Evolutionary conservation across 2,113 vertebrate genomes (phyloP).

Genomic region (Numenius arquata): DNA sequence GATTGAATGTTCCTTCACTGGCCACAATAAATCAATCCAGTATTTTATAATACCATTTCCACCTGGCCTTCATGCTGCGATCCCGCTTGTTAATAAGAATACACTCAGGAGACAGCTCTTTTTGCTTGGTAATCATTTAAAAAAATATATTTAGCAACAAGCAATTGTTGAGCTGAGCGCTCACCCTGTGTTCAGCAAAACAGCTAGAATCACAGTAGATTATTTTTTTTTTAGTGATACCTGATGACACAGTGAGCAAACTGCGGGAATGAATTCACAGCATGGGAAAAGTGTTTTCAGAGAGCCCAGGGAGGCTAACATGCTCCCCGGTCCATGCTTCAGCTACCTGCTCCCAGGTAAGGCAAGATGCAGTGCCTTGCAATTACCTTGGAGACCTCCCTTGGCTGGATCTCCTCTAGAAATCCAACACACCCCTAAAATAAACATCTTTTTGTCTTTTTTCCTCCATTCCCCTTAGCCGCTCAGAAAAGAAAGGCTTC

Average conservation of each 20-base stretch:
- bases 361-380: background rate
- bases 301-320: background rate
- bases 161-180: background rate
- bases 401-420: background rate
- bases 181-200: background rate
- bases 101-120: background rate
- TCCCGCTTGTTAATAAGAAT: background rate
- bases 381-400: background rate
- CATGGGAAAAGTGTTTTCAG: background rate
- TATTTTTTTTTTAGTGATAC: background rate
- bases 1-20: background rate
- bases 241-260: background rate
- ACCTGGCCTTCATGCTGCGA: background rate
- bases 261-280: background rate
- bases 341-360: background rate
- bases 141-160: background rate
- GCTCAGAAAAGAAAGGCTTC: background rate
- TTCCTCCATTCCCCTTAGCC: background rate
- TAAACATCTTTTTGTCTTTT: background rate
- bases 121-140: background rate
- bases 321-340: background rate
- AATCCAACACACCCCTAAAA: background rate
- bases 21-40: background rate
- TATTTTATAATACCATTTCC: background rate
- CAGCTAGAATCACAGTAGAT: background rate